These are phyloP conservation scores for Dioctria rufipes DNA, from an alignment of 2,888 invertebrate genomes.

Conservation along the genomic window DNA sequence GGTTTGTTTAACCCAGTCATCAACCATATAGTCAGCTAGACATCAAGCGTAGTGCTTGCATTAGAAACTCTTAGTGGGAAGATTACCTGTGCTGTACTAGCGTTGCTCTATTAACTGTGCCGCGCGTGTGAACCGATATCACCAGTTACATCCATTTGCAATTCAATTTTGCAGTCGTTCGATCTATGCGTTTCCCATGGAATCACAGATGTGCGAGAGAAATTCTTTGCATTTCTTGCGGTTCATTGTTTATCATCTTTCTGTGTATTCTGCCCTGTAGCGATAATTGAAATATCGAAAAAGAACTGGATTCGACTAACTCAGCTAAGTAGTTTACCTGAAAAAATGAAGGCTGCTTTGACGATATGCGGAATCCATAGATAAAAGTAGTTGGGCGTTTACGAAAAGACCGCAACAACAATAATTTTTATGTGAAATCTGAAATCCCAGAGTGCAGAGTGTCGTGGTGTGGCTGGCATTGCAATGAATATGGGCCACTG, in stretches of 20 bases:
- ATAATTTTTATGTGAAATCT: background rate
- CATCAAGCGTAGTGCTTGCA: background rate
- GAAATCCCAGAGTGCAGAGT: background rate
- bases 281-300: constrained; percentile 9
- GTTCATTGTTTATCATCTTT: constrained; percentile 29
- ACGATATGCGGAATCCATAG: constrained; percentile 1
- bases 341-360: background rate
- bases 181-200: constrained; percentile 27
- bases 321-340: background rate
- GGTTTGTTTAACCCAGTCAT: background rate
- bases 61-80: constrained; percentile 12
- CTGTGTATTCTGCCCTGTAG: background rate
- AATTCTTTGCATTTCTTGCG: background rate
- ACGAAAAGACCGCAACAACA: constrained; percentile 4
- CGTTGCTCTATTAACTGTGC: constrained; percentile 31
- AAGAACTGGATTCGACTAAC: background rate
- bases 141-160: constrained; percentile 30
- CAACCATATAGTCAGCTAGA: no score
- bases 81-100: constrained; percentile 16
- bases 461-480: background rate
- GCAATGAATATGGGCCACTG: constrained; percentile 31
- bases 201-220: background rate
- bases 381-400: constrained; percentile 18
- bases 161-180: constrained; percentile 31
- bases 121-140: constrained; percentile 41